Conservation (phyloP, 2,797 vertebrate species). For the Carapus acus region DNA sequence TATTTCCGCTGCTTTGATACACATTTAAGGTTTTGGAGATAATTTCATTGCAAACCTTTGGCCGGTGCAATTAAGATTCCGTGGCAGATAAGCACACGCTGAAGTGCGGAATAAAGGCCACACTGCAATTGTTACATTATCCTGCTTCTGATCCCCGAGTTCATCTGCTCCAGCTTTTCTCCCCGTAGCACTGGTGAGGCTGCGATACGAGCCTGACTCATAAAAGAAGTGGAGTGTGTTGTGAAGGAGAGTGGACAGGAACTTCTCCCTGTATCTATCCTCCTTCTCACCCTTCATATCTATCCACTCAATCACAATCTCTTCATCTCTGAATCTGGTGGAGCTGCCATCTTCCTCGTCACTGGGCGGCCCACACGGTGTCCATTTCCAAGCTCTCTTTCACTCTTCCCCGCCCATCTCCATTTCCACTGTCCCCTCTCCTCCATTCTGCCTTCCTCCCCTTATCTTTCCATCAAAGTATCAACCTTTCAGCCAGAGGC, state of each 20-base stretch:
- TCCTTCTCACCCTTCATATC: conserved; percentile 40
- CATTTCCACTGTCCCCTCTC: conserved; percentile 50
- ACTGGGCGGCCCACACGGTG: conserved; percentile 24
- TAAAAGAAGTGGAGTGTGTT: conserved; percentile 44
- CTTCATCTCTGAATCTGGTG: conserved; percentile 50
- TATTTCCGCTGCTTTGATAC: no score
- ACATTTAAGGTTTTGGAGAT: no score
- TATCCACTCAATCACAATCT: conserved; percentile 46
- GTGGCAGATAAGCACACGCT: no score
- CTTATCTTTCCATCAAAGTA: conserved; percentile 65
- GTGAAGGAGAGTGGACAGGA: conserved; percentile 29
- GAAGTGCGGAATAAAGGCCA: no score
- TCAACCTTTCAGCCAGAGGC: conserved; percentile 57
- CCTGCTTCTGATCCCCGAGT: no score
- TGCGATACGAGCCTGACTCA: conserved; percentile 52
- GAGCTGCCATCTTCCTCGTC: conserved; percentile 42
- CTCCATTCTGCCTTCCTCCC: conserved; percentile 40
- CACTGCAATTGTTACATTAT: no score
- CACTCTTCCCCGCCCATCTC: conserved; percentile 41
- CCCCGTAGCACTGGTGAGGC: no score
- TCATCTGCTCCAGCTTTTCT: no score
- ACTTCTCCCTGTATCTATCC: conserved; percentile 46
- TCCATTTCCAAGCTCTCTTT: conserved; percentile 55
- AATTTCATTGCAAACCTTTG: no score
- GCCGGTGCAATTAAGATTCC: no score